Evolutionary conservation across 2,888 invertebrate species (phyloP).

Genomic region (Drosophila colorata): DNA sequence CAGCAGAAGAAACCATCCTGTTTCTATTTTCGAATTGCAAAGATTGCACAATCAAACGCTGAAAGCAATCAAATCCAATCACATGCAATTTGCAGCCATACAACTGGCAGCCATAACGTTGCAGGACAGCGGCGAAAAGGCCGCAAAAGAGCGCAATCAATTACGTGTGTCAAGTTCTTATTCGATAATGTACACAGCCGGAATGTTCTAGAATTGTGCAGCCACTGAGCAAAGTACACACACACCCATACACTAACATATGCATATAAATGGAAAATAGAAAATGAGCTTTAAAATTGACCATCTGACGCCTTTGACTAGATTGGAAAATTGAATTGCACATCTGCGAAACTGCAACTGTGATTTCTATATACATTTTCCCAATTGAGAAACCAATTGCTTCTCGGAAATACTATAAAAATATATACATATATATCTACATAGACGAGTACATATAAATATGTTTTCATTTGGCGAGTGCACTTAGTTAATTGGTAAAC

Average conservation of each 20-base stretch:
- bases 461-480: slow-evolving; percentile 3
- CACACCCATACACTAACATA: background rate
- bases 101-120: slow-evolving; percentile 2
- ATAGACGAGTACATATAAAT: background rate
- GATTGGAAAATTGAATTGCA: slow-evolving; percentile 23
- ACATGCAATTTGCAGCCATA: slow-evolving; percentile 39
- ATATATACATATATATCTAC: background rate
- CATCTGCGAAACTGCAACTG: slow-evolving; percentile 25
- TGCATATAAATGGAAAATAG: slow-evolving; percentile 16
- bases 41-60: slow-evolving; percentile 40
- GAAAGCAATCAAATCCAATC: slow-evolving; percentile 56
- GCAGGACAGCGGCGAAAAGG: slow-evolving; percentile 20
- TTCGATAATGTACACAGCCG: slow-evolving; percentile 33
- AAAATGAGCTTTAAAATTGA: slow-evolving; percentile 36
- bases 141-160: slow-evolving; percentile 27
- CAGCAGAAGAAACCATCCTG: slow-evolving; percentile 1
- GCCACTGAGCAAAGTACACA: background rate
- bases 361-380: slow-evolving; percentile 31
- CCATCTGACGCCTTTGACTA: slow-evolving; percentile 30
- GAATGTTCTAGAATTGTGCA: slow-evolving; percentile 46
- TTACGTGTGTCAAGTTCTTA: slow-evolving; percentile 50
- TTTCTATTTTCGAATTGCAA: background rate
- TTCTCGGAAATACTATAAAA: slow-evolving; percentile 7
- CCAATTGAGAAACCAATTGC: slow-evolving; percentile 36
- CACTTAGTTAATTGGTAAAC: slow-evolving; percentile 39